A percentile compares a stretch with the other conserved stretches of the same genome.
These are phyloP conservation scores for Stomorhina lunata DNA, from an alignment of 2,888 invertebrate species.

Conservation along the genomic window DNA sequence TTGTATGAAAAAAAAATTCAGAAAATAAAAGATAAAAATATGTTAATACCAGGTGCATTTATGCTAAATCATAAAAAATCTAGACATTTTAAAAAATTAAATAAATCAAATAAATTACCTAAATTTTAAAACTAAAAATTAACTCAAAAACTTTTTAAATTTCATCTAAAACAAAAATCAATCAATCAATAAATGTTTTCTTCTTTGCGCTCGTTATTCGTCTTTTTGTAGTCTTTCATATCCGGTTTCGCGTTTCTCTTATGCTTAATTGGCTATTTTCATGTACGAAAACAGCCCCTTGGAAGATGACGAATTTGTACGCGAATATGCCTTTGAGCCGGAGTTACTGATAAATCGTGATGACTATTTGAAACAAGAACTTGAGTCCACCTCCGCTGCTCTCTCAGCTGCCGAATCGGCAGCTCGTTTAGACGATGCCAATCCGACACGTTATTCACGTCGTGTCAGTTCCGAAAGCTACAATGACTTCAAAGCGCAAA, in stretches of 20 bases:
- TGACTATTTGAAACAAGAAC: conserved; percentile 73
- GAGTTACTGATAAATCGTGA: conserved; percentile 77
- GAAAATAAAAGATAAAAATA: too few species aligned
- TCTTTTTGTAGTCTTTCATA: neutral
- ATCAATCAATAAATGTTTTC: too few species aligned
- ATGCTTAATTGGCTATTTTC: conserved; percentile 39
- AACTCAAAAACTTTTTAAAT: conserved; percentile 14
- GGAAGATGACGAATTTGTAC: conserved; percentile 76
- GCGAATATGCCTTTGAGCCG: conserved; percentile 79
- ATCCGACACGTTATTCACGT: conserved; percentile 62
- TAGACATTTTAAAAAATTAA: too few species aligned
- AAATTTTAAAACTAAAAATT: neutral
- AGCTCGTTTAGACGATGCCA: conserved; percentile 57
- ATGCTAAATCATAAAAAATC: conserved; percentile 70
- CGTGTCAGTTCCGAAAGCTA: conserved; percentile 71
- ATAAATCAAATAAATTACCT: conserved; percentile 34
- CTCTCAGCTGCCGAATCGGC: conserved; percentile 70
- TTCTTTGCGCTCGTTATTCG: neutral
- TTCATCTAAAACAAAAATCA: too few species aligned
- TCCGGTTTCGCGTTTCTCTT: conserved; percentile 1
- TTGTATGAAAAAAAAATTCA: conserved; percentile 39
- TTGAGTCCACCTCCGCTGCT: conserved; percentile 71
- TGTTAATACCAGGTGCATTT: conserved; percentile 71
- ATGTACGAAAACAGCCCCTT: conserved; percentile 75
- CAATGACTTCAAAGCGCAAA: conserved; percentile 74